Evolutionary conservation across 2,797 vertebrate species (phyloP).

Genomic region (Cuculus canorus): DNA sequence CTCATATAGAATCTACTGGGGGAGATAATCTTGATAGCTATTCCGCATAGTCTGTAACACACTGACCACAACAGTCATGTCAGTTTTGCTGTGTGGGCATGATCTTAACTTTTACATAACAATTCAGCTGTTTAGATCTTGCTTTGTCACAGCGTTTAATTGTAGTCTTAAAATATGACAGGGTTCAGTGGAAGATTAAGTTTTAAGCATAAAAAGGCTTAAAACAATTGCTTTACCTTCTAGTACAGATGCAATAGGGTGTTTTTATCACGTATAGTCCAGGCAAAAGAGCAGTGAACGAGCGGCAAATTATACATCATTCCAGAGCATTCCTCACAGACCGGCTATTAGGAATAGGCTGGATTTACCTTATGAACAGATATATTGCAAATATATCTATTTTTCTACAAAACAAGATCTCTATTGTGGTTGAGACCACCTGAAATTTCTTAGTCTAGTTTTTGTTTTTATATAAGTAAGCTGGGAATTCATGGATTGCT

Average conservation of each 20-base stretch:
- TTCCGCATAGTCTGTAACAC: background rate
- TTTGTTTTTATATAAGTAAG: background rate
- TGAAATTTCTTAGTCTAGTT: background rate
- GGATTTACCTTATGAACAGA: background rate
- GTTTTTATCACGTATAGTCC: background rate
- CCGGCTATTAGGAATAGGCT: background rate
- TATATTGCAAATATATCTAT: background rate
- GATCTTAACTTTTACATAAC: background rate
- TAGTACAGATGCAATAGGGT: background rate
- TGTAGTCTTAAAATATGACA: background rate
- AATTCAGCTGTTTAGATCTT: background rate
- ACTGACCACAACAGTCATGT: no score
- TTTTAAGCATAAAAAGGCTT: background rate
- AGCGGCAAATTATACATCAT: background rate
- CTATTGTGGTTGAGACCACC: background rate
- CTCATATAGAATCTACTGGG: background rate
- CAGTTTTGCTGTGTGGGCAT: background rate
- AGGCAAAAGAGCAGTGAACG: background rate
- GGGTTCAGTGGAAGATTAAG: background rate
- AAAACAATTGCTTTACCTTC: background rate
- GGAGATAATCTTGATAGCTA: background rate
- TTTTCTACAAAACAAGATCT: background rate
- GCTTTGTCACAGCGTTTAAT: background rate
- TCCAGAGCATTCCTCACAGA: background rate
- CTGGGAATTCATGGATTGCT: background rate